Conservation (phyloP, 2,888 invertebrate species). For the Plutella xylostella region DNA sequence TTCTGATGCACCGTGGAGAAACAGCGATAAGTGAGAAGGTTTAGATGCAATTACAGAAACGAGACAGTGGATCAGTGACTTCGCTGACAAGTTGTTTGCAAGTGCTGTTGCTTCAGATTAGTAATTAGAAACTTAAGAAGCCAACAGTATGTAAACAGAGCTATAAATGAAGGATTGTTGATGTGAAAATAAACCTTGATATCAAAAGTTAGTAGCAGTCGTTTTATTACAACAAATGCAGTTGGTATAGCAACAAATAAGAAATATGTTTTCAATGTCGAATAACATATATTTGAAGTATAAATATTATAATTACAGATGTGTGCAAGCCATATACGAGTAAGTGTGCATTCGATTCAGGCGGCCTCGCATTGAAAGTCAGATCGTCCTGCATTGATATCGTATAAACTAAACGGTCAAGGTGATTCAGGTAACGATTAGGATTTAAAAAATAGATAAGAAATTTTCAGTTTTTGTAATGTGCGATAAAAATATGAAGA, state of each 20-base stretch:
- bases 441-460: constrained; percentile 15
- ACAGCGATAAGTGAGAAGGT: constrained; percentile 21
- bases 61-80: constrained; percentile 29
- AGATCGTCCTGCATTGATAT: constrained; percentile 31
- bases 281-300: not conserved
- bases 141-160: not conserved
- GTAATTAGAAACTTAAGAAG: constrained; percentile 10
- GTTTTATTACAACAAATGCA: too few relatives aligned
- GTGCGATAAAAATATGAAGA: too few relatives aligned
- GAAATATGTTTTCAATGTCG: too few relatives aligned
- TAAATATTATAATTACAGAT: too few relatives aligned
- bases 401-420: constrained; percentile 45
- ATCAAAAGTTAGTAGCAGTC: too few relatives aligned
- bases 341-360: not conserved
- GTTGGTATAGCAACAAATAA: not conserved
- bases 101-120: constrained; percentile 29
- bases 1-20: constrained; percentile 21
- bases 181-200: not conserved
- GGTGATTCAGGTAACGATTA: constrained; percentile 36
- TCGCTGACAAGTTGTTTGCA: constrained; percentile 27
- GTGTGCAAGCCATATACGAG: not conserved
- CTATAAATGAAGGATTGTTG: not conserved
- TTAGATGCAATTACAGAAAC: constrained; percentile 32
- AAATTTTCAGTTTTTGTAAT: not conserved
- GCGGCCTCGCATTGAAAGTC: too few relatives aligned